Base-by-base conservation (phyloP, 2,888 invertebrate genomes). In the Merodon equestris region DNA sequence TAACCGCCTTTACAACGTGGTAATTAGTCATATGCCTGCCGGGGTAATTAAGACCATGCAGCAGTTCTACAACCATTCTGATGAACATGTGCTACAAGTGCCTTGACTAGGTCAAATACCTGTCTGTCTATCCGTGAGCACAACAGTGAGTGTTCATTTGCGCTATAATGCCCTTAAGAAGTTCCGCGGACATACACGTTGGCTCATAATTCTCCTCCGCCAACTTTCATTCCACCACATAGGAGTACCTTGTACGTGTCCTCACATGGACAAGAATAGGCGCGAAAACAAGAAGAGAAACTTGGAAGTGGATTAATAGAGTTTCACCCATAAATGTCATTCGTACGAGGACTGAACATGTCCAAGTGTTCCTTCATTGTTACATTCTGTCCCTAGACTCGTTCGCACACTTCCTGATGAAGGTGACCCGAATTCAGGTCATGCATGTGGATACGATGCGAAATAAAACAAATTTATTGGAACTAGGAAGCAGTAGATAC, bases 281-380 rank as follows among this genome's bases (percentile, higher is more conserved):
- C 27, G 27, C 27, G 27, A 27, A 27, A 27, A 27, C 27, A 4
- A 27, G 27, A 53, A 13, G 14, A 56, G 38, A 13, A 54, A n/a
- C 42, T 42, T 14, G 19, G 19, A 17, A 53, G 66, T 66, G 64
- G 66, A 72, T 76, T 76, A 76, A 76, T 72, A 60, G 40, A 72
- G 76, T 76, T 76, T 76, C 76, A 76, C 71, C 76, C 66, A 76
- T 76, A 76, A 76, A 76, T 76, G 76, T 76, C 76, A 72, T 66
- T 66, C 50, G 56, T 17, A 54, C 61, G 76, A 51, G 40, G 51
- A 56, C 66, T 57, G 61, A 60, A 57, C 71, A 56, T 60, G 76
- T 66, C 61, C 66, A 61, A 76, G 60, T 56, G 60, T 38, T 56
- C 66, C 40, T 36, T 36, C 36, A 5, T 36, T 10, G n/a, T 40